phyloP scores from a whole-genome alignment of 2,113 vertebrate species.

The Arothron firmamentum region DNA sequence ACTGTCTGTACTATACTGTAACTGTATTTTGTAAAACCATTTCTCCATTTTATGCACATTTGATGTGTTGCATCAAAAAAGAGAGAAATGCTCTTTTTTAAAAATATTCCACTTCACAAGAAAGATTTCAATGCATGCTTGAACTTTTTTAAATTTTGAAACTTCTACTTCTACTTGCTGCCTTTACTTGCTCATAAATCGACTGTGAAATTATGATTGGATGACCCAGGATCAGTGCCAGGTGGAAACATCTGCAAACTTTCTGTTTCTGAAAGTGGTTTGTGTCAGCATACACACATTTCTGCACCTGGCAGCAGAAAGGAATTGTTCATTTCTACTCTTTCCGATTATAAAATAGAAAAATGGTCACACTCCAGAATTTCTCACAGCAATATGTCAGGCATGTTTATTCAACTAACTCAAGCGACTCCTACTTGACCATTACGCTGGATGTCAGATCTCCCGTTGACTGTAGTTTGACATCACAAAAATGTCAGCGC shows the following conservation, averaged over 20 bases:
- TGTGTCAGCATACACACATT: slow-evolving; percentile 19
- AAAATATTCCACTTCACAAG: no score
- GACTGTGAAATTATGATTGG: no score
- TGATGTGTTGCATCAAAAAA: no score
- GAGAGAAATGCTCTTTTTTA: no score
- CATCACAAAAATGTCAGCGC: slow-evolving; percentile 12
- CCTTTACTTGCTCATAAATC: no score
- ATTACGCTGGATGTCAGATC: neutral
- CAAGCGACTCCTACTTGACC: slow-evolving; percentile 4
- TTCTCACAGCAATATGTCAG: slow-evolving; percentile 14
- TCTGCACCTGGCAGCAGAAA: slow-evolving; percentile 10
- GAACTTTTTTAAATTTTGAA: no score
- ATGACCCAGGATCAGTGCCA: neutral
- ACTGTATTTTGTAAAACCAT: no score
- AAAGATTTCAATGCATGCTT: no score
- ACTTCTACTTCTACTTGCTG: no score
- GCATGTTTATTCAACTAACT: no score
- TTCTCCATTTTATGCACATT: no score
- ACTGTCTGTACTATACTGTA: no score
- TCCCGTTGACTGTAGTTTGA: slow-evolving; percentile 19
- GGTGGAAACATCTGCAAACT: slow-evolving; percentile 5
- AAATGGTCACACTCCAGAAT: slow-evolving; percentile 2
- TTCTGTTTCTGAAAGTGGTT: slow-evolving; percentile 15
- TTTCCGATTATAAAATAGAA: slow-evolving; percentile 1
- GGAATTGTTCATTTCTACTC: slow-evolving; percentile 6